phyloP scores from a whole-genome alignment of 92 coral and sea anemone genomes.

The Isaurus tuberculatus region DNA sequence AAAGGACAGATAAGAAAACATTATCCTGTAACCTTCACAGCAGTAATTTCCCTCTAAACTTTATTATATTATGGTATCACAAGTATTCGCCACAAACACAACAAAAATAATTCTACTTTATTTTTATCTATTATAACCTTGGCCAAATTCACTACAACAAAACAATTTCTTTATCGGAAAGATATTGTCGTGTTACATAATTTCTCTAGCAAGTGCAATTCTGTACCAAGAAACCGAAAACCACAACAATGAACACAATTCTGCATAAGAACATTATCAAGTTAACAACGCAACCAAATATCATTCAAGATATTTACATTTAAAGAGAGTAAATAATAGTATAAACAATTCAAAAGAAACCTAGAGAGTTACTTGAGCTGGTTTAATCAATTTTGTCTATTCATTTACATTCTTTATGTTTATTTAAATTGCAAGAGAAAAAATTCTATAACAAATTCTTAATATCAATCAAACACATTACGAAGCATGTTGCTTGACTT shows the following conservation, averaged over 20 bases:
- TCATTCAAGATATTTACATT: not conserved
- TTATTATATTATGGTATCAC: too few species aligned
- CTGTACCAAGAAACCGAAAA: not conserved
- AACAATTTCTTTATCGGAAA: not conserved
- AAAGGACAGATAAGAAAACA: too few species aligned
- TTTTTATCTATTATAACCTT: not conserved
- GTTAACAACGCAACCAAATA: not conserved
- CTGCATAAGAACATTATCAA: not conserved
- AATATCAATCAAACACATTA: not conserved
- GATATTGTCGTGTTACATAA: too few species aligned
- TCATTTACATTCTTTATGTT: not conserved
- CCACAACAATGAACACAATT: not conserved
- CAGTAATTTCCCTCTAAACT: too few species aligned
- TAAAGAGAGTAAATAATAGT: not conserved
- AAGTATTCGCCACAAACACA: not conserved
- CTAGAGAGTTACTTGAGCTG: not conserved
- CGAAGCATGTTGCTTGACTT: conserved; percentile 17
- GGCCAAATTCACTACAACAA: not conserved
- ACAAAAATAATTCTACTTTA: not conserved
- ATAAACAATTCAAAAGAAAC: not conserved
- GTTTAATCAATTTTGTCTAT: not conserved
- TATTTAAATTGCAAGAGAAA: not conserved
- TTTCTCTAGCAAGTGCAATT: not conserved
- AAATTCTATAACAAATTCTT: not conserved
- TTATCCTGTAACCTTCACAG: too few species aligned